Base-by-base conservation (phyloP, 2,797 vertebrate genomes). In the Vespertilio murinus region DNA sequence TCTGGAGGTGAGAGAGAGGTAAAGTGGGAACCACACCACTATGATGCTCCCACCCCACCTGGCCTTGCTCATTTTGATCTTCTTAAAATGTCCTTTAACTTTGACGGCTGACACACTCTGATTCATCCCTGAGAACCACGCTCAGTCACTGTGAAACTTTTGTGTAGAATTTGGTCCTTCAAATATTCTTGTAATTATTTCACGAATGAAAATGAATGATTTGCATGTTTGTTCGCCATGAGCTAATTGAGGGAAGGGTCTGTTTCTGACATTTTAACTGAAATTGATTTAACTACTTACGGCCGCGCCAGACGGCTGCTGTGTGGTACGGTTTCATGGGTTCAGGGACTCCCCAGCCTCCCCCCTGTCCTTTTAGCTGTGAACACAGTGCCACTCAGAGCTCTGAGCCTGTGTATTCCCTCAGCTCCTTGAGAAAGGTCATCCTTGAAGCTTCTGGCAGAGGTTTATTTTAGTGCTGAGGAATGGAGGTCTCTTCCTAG, bases 391-490 rank as follows among this genome's bases (percentile, higher is more conserved):
- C 18, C 20, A 47, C 88, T 94, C 91, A 75, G 35, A 97, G 49
- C 69, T 91, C 40, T 64, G 45, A 47, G 79, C 84, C 84, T 45
- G 1, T 94, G 91, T 91, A 22, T 69, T 88, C 23, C 82, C n/a
- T 88, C 40, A 79, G 70, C 45, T 93, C 87, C 81, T 95, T 91
- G 93, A 93, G 77, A 81, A 97, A 93, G 74, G 91, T 96, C 91
- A 95, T 49, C 65, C 83, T 95, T 45, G 83, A 71, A 75, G 38
- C 38, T 87, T 75, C 42, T 42, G 38, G 42, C 89, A 93, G 87
- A 91, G 49, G 33, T 93, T 96, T 95, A 93, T 92, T 93, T 96
- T 94, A 83, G 87, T 79, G 64, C 93, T 79, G 54, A 95, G 93
- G 91, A 95, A 85, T 97, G 93, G 56, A 71, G 35, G 79, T 79